Percentiles rank a stretch among this genome's conserved stretches.
Evolutionary conservation across 2,797 vertebrate species (phyloP).

Genomic region (Apogon hyalosoma): DNA sequence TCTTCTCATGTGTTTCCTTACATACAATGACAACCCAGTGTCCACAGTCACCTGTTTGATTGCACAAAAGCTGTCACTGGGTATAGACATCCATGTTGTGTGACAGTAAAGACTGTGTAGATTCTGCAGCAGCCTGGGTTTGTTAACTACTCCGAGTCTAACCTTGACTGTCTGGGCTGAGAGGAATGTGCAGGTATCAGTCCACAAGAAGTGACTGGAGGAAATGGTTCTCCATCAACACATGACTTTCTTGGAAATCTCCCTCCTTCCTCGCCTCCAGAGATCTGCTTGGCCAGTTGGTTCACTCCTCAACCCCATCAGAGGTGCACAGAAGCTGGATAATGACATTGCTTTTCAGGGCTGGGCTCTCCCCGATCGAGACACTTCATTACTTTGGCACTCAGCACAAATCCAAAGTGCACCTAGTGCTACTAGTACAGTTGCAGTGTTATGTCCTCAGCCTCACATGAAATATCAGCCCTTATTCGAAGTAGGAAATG

Average conservation of each 20-base stretch:
- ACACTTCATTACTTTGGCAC: constrained; percentile 75
- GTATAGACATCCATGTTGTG: constrained; percentile 38
- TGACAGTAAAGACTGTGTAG: constrained; percentile 14
- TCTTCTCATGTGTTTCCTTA: constrained; percentile 45
- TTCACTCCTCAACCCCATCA: constrained; percentile 68
- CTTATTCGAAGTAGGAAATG: constrained; percentile 32
- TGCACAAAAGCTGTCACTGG: constrained; percentile 35
- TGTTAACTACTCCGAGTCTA: constrained; percentile 41
- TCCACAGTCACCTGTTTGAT: constrained; percentile 57
- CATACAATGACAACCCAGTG: constrained; percentile 36
- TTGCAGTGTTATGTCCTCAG: constrained; percentile 48
- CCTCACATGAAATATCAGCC: constrained; percentile 41
- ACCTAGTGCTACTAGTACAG: constrained; percentile 12
- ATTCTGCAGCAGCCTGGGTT: constrained; percentile 30
- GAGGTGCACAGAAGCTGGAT: constrained; percentile 59
- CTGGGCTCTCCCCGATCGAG: constrained; percentile 68
- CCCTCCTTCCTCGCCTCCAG: constrained; percentile 62
- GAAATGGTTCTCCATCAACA: constrained; percentile 59
- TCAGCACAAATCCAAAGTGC: constrained; percentile 42
- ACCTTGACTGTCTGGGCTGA: constrained; percentile 32
- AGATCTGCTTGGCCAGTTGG: constrained; percentile 52
- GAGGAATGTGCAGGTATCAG: constrained; percentile 52
- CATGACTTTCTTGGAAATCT: constrained; percentile 55
- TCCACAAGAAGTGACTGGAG: constrained; percentile 43
- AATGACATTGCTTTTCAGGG: constrained; percentile 73